Evolutionary conservation across 2,888 invertebrate species (phyloP), one percentile per base, ranked within the genome.

Genomic region (Hedychridium roseum): DNA sequence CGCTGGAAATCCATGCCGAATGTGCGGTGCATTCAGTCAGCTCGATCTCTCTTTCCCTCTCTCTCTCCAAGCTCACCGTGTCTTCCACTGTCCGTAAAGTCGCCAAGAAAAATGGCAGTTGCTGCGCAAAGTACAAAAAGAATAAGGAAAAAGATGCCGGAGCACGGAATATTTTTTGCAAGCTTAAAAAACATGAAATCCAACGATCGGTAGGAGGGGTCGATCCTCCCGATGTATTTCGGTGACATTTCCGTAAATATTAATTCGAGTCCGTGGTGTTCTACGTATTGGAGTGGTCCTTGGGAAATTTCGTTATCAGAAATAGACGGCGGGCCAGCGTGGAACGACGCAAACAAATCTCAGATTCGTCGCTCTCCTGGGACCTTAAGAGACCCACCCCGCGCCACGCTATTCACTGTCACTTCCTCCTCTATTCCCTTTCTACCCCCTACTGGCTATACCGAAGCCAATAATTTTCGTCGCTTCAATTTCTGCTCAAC

Each of bases 281-380:
- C 57, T 50, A 45, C 53, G 34, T 46, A 44, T 39, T 47, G 43
- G 43, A 45, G 28, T 47, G 27, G 45, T 42, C 43, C 43, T 39
- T 38, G 43, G 52, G 57, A 68, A 64, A 58, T 53, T 60, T 60
- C 50, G 57, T 66, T 58, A n/a, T n/a, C n/a, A n/a, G n/a, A n/a
- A n/a, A n/a, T 48, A 52, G 49, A 34, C 42, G 42, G 51, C 38
- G 50, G 50, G 54, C 50, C 53, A 44, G 40, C 57, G 61, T 49
- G 61, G n/a, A n/a, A n/a, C n/a, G 63, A 59, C 54, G 68, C 64
- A 71, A 70, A 71, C 70, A 71, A 71, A 71, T 71, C 68, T 63
- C 45, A 57, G 68, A 57, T 60, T 64, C 60, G 60, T 62, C 59
- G 59, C 59, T 64, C 73, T 64, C 72, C 26, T 34, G 59, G 71